A percentile compares a stretch with the other conserved stretches of the same genome.
These are phyloP conservation scores for Graphium colonna DNA, from an alignment of 2,888 invertebrate species.

Conservation along the genomic window DNA sequence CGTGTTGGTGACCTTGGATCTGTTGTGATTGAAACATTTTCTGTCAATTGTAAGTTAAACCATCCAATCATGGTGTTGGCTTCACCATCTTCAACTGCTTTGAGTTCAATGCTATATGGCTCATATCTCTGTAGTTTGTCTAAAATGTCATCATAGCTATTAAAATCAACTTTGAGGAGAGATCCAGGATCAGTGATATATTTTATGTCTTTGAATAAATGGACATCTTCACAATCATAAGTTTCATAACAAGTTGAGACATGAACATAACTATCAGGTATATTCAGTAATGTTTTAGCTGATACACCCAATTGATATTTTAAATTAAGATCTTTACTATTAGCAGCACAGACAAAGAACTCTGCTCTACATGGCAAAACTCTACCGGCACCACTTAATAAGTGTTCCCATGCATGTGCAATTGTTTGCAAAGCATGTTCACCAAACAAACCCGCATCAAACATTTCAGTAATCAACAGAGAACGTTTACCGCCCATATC, in stretches of 20 bases:
- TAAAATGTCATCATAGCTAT: slow-evolving; percentile 71
- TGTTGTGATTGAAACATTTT: slow-evolving; percentile 81
- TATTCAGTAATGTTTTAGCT: slow-evolving; percentile 48
- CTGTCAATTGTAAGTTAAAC: slow-evolving; percentile 86
- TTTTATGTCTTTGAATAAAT: slow-evolving; percentile 72
- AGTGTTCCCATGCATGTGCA: slow-evolving; percentile 83
- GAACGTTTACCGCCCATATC: slow-evolving; percentile 80
- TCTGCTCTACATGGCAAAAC: slow-evolving; percentile 82
- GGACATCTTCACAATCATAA: slow-evolving; percentile 86
- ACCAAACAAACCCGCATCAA: slow-evolving; percentile 90
- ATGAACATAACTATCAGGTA: slow-evolving; percentile 44
- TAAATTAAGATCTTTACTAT: slow-evolving; percentile 71
- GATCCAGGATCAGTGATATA: slow-evolving; percentile 80
- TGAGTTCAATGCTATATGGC: slow-evolving; percentile 56
- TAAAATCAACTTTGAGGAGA: slow-evolving; percentile 82
- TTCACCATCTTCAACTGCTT: slow-evolving; percentile 65
- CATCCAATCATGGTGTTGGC: slow-evolving; percentile 85
- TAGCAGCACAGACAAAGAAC: slow-evolving; percentile 82
- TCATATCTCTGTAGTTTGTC: slow-evolving; percentile 49
- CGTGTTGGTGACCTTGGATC: slow-evolving; percentile 72
- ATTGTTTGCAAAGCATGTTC: slow-evolving; percentile 85
- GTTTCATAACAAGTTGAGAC: slow-evolving; percentile 67
- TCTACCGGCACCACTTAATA: slow-evolving; percentile 70
- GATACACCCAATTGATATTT: slow-evolving; percentile 61
- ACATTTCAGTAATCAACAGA: slow-evolving; percentile 87